Evolutionary conservation across 2,888 invertebrate genomes (phyloP).

Genomic region (Spicauda simplicius): DNA sequence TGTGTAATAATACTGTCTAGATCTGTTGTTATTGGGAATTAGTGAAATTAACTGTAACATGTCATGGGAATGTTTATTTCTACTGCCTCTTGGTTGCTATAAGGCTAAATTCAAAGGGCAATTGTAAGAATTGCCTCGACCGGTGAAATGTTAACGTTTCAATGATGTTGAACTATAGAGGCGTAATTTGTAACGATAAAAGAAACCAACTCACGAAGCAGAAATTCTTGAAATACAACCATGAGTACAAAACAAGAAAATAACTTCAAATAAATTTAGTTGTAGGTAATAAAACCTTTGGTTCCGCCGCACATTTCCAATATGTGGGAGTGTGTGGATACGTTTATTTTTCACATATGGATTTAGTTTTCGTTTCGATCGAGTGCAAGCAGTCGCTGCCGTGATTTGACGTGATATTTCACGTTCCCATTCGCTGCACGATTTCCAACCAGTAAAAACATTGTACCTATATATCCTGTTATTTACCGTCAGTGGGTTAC

Average conservation of each 20-base stretch:
- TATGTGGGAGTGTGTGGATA: slow-evolving; percentile 26
- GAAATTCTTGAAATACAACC: no score
- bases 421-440: slow-evolving; percentile 40
- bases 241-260: no score
- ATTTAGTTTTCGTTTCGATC: slow-evolving; percentile 37
- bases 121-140: no score
- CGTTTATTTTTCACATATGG: slow-evolving; percentile 34
- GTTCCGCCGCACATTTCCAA: slow-evolving; percentile 15
- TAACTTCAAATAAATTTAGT: not conserved
- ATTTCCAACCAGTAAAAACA: slow-evolving; percentile 38
- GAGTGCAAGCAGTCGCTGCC: slow-evolving; percentile 38
- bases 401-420: slow-evolving; percentile 41
- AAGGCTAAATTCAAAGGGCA: no score
- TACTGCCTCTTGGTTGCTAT: no score
- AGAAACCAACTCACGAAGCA: no score
- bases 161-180: not conserved
- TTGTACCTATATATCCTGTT: slow-evolving; percentile 32
- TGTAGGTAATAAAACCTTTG: slow-evolving; percentile 4
- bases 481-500: slow-evolving; percentile 13
- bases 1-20: not conserved
- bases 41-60: no score
- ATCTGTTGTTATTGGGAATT: no score
- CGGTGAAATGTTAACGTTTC: not conserved
- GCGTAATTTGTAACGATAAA: no score
- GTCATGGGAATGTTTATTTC: not conserved